These are phyloP conservation scores for Mizuhopecten yessoensis DNA, from an alignment of 1,140 invertebrate genomes.

Conservation along the genomic window DNA sequence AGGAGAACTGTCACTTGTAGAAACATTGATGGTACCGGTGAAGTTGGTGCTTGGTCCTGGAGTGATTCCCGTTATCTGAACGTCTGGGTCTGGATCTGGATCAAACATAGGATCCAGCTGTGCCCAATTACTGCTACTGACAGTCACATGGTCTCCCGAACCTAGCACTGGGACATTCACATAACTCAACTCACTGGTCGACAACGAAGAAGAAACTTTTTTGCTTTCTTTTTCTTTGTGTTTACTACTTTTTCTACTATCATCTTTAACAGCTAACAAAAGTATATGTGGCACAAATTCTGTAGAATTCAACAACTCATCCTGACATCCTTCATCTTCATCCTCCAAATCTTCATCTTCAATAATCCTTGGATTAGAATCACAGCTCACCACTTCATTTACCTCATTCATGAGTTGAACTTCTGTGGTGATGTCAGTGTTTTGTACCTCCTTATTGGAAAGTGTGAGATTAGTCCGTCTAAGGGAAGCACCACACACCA, in stretches of 20 bases:
- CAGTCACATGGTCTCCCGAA: slow-evolving; percentile 44
- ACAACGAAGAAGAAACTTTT: not conserved
- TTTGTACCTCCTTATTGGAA: slow-evolving; percentile 53
- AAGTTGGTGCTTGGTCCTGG: slow-evolving; percentile 62
- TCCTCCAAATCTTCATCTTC: slow-evolving; percentile 60
- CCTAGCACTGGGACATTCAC: slow-evolving; percentile 64
- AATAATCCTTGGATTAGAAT: slow-evolving; percentile 64
- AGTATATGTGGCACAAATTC: slow-evolving; percentile 71
- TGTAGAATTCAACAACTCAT: slow-evolving; percentile 63
- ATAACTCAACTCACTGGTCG: slow-evolving; percentile 44
- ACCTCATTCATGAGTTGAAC: slow-evolving; percentile 87
- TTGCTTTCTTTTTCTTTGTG: slow-evolving; percentile 58
- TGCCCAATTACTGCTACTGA: slow-evolving; percentile 65
- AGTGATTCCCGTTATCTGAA: slow-evolving; percentile 79
- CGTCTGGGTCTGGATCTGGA: slow-evolving; percentile 75
- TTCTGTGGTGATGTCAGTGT: slow-evolving; percentile 72
- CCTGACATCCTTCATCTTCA: slow-evolving; percentile 77
- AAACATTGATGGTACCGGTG: not conserved
- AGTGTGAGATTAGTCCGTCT: slow-evolving; percentile 66
- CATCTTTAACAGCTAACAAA: slow-evolving; percentile 66
- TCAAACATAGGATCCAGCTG: slow-evolving; percentile 72
- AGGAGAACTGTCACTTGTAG: not conserved
- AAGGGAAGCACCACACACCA: slow-evolving; percentile 80
- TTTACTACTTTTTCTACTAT: slow-evolving; percentile 52
- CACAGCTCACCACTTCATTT: slow-evolving; percentile 85